Conservation (phyloP, 2,113 vertebrate genomes). For the Chelonoidis abingdonii region DNA sequence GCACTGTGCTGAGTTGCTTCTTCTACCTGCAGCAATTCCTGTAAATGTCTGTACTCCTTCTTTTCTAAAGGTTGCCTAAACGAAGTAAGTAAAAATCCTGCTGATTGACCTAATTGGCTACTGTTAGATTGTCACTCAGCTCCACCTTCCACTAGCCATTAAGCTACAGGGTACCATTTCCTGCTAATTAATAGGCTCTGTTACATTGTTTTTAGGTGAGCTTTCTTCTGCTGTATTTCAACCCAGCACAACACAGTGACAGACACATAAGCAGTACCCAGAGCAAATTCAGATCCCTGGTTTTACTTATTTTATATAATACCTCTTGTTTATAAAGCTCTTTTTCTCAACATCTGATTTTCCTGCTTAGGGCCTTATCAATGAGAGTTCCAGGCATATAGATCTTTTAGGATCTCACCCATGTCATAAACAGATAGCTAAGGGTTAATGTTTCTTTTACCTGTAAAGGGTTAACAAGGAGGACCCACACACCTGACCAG, state of each 20-base stretch:
- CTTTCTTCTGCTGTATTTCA: neutral
- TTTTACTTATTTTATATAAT: neutral
- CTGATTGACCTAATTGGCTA: constrained; percentile 35
- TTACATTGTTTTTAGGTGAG: neutral
- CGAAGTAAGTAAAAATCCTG: constrained; percentile 2
- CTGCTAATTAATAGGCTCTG: constrained; percentile 14
- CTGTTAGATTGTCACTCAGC: neutral
- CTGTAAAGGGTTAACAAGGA: too few relatives aligned
- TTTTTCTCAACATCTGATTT: neutral
- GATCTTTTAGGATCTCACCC: neutral
- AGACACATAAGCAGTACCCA: neutral
- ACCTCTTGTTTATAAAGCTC: neutral
- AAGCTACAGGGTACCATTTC: constrained; percentile 25
- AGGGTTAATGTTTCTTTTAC: too few relatives aligned
- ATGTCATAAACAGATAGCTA: neutral
- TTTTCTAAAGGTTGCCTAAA: neutral
- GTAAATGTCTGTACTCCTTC: neutral
- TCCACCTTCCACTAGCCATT: neutral
- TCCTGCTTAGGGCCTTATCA: neutral
- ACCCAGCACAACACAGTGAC: neutral
- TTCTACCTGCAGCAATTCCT: neutral
- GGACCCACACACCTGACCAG: too few relatives aligned
- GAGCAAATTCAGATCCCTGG: neutral
- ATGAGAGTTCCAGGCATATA: fast-evolving
- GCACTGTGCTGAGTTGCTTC: neutral